These are phyloP conservation scores for Mastomys natalensis DNA, from an alignment of 2,113 vertebrate species.

Conservation along the genomic window DNA sequence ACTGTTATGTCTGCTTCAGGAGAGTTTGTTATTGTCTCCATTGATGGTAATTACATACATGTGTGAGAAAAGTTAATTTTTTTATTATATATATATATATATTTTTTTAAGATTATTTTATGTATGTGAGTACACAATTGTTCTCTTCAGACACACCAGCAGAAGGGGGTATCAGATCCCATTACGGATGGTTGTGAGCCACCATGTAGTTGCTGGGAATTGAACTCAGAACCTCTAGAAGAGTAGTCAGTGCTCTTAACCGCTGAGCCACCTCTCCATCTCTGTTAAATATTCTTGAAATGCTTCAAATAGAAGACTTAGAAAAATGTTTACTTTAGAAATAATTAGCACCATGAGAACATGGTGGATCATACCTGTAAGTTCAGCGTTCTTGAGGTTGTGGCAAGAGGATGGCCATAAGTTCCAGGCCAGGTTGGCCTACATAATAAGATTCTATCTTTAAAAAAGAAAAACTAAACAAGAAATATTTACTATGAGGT, in stretches of 20 bases:
- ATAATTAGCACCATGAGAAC: neutral
- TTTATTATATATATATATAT: too few species aligned
- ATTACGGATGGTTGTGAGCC: too few species aligned
- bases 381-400: neutral
- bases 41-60: neutral
- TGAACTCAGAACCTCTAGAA: too few species aligned
- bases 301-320: constrained; percentile 21
- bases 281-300: neutral
- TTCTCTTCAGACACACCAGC: too few species aligned
- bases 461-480: neutral
- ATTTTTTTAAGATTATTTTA: too few species aligned
- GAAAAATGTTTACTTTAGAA: constrained; percentile 45
- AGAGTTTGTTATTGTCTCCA: neutral
- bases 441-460: neutral
- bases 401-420: neutral
- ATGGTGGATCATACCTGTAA: neutral
- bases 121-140: too few species aligned
- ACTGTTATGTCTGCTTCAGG: neutral
- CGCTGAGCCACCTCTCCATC: too few species aligned
- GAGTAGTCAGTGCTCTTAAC: too few species aligned
- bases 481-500: neutral
- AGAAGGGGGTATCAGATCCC: too few species aligned
- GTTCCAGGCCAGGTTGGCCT: neutral
- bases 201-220: too few species aligned
- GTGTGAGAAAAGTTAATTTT: neutral